A percentile compares a stretch with the other conserved stretches of the same genome.
phyloP scores from a whole-genome alignment of 1,140 invertebrate species.

The Portunus trituberculatus region DNA sequence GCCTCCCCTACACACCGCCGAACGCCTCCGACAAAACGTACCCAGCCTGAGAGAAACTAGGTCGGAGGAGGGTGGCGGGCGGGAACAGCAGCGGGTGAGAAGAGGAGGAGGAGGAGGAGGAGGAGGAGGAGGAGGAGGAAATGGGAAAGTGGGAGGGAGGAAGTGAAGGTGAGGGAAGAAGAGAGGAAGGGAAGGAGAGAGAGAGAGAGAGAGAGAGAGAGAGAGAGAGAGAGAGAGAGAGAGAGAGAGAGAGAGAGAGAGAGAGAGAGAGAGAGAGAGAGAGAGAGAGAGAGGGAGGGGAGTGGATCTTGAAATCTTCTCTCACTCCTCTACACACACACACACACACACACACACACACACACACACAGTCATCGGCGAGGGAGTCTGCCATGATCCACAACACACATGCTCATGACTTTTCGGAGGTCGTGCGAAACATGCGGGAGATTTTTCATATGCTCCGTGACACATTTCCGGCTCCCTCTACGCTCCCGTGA shows the following conservation, averaged over 20 bases:
- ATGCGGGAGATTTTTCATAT: not conserved
- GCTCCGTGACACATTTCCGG: not conserved
- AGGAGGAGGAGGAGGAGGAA: not conserved
- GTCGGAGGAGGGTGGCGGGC: not conserved
- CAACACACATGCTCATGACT: constrained; percentile 1
- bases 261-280: not conserved
- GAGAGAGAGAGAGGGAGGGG: too few relatives aligned
- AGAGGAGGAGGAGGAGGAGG: constrained; percentile 1
- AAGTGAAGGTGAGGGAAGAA: not conserved
- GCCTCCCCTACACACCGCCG: not conserved
- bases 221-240: not conserved
- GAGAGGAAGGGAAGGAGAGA: not conserved
- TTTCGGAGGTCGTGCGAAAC: not conserved
- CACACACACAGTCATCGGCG: not conserved
- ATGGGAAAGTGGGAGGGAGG: not conserved
- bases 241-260: not conserved
- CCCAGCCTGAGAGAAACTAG: not conserved
- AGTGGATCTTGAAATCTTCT: too few relatives aligned
- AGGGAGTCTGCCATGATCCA: not conserved
- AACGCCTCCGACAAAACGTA: not conserved
- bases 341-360: constrained; percentile 3
- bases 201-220: not conserved
- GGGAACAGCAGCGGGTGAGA: not conserved
- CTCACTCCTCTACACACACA: too few relatives aligned
- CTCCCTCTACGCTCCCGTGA: not conserved